These are phyloP conservation scores for Saguinus midas DNA, from an alignment of 2,113 vertebrate genomes.

Conservation along the genomic window DNA sequence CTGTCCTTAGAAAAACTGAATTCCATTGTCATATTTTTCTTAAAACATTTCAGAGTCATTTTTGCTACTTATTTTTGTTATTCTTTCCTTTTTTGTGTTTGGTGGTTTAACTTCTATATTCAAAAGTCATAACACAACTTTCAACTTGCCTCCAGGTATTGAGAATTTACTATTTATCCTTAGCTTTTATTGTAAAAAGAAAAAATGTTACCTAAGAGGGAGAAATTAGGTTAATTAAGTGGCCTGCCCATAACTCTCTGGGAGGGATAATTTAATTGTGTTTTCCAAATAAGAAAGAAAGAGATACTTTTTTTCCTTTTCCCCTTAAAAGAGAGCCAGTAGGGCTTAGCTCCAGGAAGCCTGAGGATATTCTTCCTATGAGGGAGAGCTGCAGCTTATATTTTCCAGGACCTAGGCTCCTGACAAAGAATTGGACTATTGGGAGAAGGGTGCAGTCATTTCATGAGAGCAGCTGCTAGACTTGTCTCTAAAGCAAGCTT, in stretches of 20 bases:
- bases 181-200: neutral
- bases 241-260: neutral
- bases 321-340: neutral
- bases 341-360: neutral
- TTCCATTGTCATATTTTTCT: conserved; percentile 5
- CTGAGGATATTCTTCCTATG: neutral
- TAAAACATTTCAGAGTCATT: conserved; percentile 2
- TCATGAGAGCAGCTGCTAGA: neutral
- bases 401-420: neutral
- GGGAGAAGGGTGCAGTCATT: neutral
- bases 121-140: neutral
- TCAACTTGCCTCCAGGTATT: neutral
- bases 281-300: conserved; percentile 37
- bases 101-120: neutral
- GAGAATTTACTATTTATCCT: conserved; percentile 27
- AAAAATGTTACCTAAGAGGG: neutral
- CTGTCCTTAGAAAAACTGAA: neutral
- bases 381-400: neutral
- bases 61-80: neutral
- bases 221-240: conserved; percentile 17
- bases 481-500: neutral
- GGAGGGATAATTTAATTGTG: neutral
- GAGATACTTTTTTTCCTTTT: neutral
- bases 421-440: neutral
- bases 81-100: conserved; percentile 16